Evolutionary conservation across 2,797 vertebrate species (phyloP), one percentile per base, ranked within the genome.

Genomic region (Enteromius viviparus): DNA sequence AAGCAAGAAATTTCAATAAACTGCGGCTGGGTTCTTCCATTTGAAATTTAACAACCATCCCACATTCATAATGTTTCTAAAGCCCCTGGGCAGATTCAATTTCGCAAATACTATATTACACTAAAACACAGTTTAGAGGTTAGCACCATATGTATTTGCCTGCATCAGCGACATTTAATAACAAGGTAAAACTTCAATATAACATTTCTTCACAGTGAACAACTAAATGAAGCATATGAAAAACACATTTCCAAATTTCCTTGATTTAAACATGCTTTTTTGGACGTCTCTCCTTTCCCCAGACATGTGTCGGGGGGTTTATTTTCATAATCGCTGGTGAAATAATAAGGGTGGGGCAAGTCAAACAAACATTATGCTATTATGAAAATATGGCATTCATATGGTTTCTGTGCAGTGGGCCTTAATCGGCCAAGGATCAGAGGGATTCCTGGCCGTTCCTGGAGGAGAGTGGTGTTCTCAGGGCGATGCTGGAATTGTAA

Each of bases 271-370:
- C 32, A 26, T 82, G 26, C 17, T 51, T 55, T 53, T 53, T 76
- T 71, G 12, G 76, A 68, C 21, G 8, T 55, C 23, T 78, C 66
- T 82, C 40, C 70, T 37, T 62, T 69, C 40, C 14, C 58, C n/a
- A 49, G 65, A 29, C 78, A 21, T 62, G 60, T 53, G 70, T 68
- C 77, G 17, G 23, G 42, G 51, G 72, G 62, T 68, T 78, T 85
- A 49, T 78, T 80, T 76, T 83, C 74, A 45, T 78, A 74, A 78
- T 47, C 64, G 40, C n/a, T 34, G 3, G 64, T 72, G 15, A 83
- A 78, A 85, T 83, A 84, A 84, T 70, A 77, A 70, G 66, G 47
- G 81, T 75, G 82, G 62, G 53, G 45, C 49, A 66, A 65, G 53
- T 70, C 51, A 66, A 66, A 81, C 45, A 77, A 83, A 83, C 69